Evolutionary conservation across 2,797 vertebrate genomes (phyloP), one percentile per base, ranked within the genome.

Genomic region (Tiaroga cobitis): DNA sequence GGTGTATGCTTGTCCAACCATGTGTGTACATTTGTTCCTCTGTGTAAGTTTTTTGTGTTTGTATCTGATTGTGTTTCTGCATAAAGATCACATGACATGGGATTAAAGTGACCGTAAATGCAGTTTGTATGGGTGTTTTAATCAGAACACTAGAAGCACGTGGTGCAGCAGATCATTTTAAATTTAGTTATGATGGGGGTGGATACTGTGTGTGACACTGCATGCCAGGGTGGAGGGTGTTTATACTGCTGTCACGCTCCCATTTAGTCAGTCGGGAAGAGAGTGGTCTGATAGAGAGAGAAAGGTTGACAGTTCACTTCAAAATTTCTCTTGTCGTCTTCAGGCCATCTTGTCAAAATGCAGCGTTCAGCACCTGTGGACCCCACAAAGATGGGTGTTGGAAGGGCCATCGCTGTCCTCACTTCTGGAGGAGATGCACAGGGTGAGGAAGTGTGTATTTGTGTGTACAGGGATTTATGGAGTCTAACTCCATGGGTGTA

Each of bases 401-500:
- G 97, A 91, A 96, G 94, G 89, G 95, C 97, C 37, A 98, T 98
- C 2, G 97, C 97, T 0, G 97, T 98, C 80, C 93, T 98, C 92
- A 98, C 97, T 63, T 98, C 97, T 0, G 97, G 97, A 67, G 97
- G 97, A 32, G 97, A 98, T 90, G 97, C 97, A 89, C 97, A 98
- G 94, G 97, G 97, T 98, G 92, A 96, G 96, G 90, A 56, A 3
- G 39, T n/a, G 51, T 32, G 49, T 70, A 56, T 80, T 46, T 68
- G 41, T 68, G 29, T 67, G 61, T 51, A 49, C 10, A 10, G 56
- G 8, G 8, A 70, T 74, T 73, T 73, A 61, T 69, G 46, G 46
- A 81, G n/a, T 43, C 67, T 26, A 70, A 72, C 34, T 41, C 10
- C 3, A 5, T 32, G 21, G 8, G 24, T 46, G 26, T 32, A 37